Conservation (phyloP, 2,797 vertebrate species). For the Rhodeus uyekii region DNA sequence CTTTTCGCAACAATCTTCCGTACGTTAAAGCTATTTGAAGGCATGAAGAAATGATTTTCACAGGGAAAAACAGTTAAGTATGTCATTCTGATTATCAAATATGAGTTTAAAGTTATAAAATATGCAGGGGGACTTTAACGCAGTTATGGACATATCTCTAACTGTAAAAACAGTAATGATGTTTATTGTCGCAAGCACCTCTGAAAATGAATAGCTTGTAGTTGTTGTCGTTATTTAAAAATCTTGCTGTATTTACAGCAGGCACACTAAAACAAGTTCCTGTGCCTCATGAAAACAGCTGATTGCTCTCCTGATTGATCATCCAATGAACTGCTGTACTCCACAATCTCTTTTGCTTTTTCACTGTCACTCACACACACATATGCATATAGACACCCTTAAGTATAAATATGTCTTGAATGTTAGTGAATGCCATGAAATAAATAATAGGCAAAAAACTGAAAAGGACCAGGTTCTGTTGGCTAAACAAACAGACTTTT, state of each 20-base stretch:
- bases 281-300: conserved; percentile 47
- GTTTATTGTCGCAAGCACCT: not conserved
- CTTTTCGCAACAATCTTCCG: no score
- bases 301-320: conserved; percentile 56
- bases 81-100: not conserved
- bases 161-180: not conserved
- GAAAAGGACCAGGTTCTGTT: conserved; percentile 44
- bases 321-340: conserved; percentile 35
- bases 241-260: conserved; percentile 28
- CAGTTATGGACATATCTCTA: not conserved
- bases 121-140: not conserved
- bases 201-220: not conserved
- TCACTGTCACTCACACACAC: conserved; percentile 12
- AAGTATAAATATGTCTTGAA: conserved; percentile 37
- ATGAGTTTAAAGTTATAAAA: not conserved
- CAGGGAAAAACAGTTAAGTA: not conserved
- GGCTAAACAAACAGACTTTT: conserved; percentile 59
- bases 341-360: conserved; percentile 12
- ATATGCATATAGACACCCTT: conserved; percentile 43
- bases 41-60: not conserved
- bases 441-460: conserved; percentile 41
- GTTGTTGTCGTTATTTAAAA: conserved; percentile 35
- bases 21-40: not conserved
- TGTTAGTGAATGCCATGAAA: conserved; percentile 26
- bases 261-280: conserved; percentile 9